Conservation (phyloP, 1,140 invertebrate genomes). For the Oncopeltus fasciatus region DNA sequence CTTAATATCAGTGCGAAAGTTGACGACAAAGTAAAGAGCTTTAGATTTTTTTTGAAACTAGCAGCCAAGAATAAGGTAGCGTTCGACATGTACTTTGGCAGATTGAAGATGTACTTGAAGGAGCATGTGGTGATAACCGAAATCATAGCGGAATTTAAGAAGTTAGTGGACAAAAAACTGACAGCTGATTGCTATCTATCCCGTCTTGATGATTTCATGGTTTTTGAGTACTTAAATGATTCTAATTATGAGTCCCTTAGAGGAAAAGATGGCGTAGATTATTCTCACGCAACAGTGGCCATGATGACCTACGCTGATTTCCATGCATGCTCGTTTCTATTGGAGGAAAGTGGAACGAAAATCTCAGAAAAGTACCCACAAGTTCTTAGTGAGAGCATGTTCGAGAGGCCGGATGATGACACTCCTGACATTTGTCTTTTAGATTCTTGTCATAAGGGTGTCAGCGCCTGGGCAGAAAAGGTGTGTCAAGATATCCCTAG, state of each 20-base stretch:
- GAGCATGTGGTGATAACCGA: conserved; percentile 10
- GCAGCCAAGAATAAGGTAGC: neutral
- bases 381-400: conserved; percentile 4
- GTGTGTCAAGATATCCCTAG: neutral
- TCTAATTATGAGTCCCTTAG: neutral
- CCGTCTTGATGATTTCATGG: neutral
- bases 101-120: neutral
- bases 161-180: neutral
- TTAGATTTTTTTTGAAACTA: conserved; percentile 9
- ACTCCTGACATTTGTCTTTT: neutral
- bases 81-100: conserved; percentile 1
- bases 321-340: neutral
- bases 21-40: neutral
- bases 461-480: neutral
- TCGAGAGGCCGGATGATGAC: neutral
- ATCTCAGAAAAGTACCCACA: neutral
- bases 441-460: neutral
- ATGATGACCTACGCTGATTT: conserved; percentile 11
- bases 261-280: neutral
- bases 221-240: neutral
- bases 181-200: conserved; percentile 14
- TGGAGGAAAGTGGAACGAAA: neutral
- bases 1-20: neutral
- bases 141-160: neutral
- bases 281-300: neutral